Percentiles rank a stretch among this genome's conserved stretches.
Evolutionary conservation across 2,797 vertebrate species (phyloP).

Genomic region (Sparidentex hasta): DNA sequence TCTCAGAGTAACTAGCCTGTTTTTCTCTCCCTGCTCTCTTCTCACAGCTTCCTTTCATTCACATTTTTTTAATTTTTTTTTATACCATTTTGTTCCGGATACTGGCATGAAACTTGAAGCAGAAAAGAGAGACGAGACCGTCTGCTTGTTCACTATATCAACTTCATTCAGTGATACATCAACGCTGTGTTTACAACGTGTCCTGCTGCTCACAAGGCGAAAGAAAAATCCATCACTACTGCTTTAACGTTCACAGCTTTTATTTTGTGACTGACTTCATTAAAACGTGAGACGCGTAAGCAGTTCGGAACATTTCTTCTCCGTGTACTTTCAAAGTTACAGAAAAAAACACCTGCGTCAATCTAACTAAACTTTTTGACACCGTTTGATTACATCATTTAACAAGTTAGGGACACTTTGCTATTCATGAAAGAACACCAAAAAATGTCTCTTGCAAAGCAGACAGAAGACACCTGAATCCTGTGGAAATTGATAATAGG

Average conservation of each 20-base stretch:
- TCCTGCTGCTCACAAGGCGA: not conserved
- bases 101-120: not conserved
- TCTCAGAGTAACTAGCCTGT: not conserved
- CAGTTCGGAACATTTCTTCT: not conserved
- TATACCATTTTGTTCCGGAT: not conserved
- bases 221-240: not conserved
- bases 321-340: not conserved
- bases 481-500: not conserved
- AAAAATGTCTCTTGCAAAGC: not conserved
- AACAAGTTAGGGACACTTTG: not conserved
- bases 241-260: not conserved
- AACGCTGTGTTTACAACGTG: not conserved
- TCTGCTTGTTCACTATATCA: not conserved
- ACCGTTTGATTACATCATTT: too few relatives aligned
- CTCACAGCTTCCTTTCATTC: not conserved
- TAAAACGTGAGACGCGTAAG: too few relatives aligned
- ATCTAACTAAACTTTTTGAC: too few relatives aligned
- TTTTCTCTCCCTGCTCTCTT: too few relatives aligned
- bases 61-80: not conserved
- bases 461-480: not conserved
- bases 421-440: not conserved
- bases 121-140: too few relatives aligned
- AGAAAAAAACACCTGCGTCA: not conserved
- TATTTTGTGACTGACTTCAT: not conserved
- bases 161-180: not conserved